phyloP scores from a whole-genome alignment of 2,888 invertebrate genomes.

The Zelleria hepariella region DNA sequence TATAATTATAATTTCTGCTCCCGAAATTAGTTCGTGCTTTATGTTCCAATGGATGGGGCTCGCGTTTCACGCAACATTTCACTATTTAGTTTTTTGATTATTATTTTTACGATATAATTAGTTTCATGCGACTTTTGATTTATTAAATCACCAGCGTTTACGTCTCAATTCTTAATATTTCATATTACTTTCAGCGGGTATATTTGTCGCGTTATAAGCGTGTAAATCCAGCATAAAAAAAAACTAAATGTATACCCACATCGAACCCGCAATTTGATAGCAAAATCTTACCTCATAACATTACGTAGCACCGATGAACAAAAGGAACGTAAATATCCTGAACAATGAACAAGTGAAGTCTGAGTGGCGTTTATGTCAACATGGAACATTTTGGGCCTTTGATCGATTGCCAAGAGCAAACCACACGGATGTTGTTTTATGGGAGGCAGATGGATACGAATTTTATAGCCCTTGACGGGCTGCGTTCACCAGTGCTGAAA shows the following conservation, averaged over 20 bases:
- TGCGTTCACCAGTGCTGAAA: too few relatives aligned
- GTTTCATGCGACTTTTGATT: background rate
- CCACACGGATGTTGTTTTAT: constrained; percentile 29
- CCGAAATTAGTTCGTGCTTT: constrained; percentile 1
- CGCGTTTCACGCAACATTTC: background rate
- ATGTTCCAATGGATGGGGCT: background rate
- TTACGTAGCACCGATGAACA: background rate
- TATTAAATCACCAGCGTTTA: background rate
- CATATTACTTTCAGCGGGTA: too few relatives aligned
- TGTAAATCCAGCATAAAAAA: too few relatives aligned
- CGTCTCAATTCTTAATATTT: background rate
- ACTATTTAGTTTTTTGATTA: background rate
- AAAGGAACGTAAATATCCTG: constrained; percentile 11
- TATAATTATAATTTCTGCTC: constrained; percentile 30
- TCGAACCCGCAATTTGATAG: background rate
- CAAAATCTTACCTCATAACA: background rate
- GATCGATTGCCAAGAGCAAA: constrained; percentile 42
- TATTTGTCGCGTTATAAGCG: too few relatives aligned
- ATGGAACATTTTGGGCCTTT: constrained; percentile 40
- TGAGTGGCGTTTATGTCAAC: constrained; percentile 35
- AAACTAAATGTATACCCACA: background rate
- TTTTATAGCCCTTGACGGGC: background rate
- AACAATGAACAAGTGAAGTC: constrained; percentile 25
- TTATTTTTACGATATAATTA: background rate
- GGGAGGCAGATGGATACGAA: constrained; percentile 12